Conservation (phyloP, 2,888 invertebrate genomes). For the Bombylius major region DNA sequence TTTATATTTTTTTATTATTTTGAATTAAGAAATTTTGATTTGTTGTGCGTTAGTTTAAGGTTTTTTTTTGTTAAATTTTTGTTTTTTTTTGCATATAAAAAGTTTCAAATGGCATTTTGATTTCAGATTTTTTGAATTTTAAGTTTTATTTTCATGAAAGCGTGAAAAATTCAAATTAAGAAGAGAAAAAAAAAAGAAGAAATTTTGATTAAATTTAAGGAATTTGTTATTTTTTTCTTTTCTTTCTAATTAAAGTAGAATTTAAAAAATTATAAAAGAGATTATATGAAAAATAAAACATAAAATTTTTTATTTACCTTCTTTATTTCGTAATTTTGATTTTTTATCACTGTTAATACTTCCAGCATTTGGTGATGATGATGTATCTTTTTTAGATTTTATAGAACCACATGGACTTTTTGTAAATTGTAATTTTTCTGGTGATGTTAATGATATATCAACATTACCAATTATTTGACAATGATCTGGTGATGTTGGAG, state of each 20-base stretch:
- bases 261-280: not conserved
- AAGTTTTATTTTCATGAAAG: not conserved
- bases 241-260: not conserved
- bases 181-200: not conserved
- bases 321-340: slow-evolving; percentile 34
- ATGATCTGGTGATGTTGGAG: slow-evolving; percentile 29
- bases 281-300: not conserved
- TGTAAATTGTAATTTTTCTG: slow-evolving; percentile 33
- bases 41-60: not conserved
- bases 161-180: not conserved
- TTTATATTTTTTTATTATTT: not conserved
- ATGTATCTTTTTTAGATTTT: slow-evolving; percentile 40
- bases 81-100: not conserved
- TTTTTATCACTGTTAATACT: slow-evolving; percentile 25
- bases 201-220: too few relatives aligned
- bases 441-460: slow-evolving; percentile 27
- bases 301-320: slow-evolving; percentile 22
- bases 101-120: not conserved
- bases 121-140: not conserved
- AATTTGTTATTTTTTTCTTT: not conserved
- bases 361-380: slow-evolving; percentile 13
- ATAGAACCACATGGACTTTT: slow-evolving; percentile 44
- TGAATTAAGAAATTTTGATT: too few relatives aligned
- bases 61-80: not conserved
- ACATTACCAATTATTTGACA: slow-evolving; percentile 29